Evolutionary conservation across 1,140 invertebrate species (phyloP).

Genomic region (Drosophila lacertosa): DNA sequence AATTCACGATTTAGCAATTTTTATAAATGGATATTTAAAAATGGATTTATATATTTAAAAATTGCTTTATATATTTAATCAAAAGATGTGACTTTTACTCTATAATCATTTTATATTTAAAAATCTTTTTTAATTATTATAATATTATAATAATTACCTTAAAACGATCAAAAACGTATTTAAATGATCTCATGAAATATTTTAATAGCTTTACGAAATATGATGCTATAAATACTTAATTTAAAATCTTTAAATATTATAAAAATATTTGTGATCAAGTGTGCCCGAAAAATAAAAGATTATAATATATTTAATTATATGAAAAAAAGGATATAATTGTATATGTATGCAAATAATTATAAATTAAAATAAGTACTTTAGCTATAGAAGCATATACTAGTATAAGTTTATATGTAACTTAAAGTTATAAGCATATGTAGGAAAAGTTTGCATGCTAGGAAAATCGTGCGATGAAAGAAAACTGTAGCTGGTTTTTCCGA

Average conservation of each 20-base stretch:
- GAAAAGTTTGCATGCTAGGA: conserved; percentile 1
- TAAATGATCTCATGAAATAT: no score
- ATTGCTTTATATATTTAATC: not conserved
- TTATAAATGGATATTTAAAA: not conserved
- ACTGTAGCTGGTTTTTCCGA: conserved; percentile 70
- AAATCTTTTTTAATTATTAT: no score
- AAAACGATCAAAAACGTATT: not conserved
- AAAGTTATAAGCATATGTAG: conserved; percentile 3
- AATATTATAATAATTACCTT: not conserved
- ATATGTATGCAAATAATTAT: no score
- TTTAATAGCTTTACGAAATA: no score
- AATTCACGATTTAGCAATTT: not conserved
- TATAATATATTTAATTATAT: no score
- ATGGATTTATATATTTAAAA: not conserved
- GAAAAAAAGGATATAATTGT: no score
- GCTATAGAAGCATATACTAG: no score
- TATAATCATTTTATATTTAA: not conserved
- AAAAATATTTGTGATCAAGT: not conserved
- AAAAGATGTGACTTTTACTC: not conserved
- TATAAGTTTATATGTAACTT: not conserved
- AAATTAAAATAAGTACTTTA: no score
- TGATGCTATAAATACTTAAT: no score
- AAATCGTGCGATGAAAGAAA: conserved; percentile 61
- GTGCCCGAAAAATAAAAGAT: not conserved
- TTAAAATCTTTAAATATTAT: no score